phyloP scores from a whole-genome alignment of 2,797 vertebrate species.

The Serranus cabrilla region DNA sequence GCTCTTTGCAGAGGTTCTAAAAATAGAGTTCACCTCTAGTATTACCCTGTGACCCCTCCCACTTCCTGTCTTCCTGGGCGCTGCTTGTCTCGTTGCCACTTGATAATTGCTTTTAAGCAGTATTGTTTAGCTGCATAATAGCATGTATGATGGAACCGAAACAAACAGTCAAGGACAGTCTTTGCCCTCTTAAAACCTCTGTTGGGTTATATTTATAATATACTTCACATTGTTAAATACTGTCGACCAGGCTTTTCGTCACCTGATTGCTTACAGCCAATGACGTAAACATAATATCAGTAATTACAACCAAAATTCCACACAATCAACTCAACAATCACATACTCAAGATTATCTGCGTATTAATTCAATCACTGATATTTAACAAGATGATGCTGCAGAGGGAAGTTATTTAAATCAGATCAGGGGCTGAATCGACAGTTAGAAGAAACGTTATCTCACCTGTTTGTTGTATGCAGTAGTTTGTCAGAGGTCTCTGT shows the following conservation, averaged over 20 bases:
- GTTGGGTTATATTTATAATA: conserved; percentile 19
- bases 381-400: not conserved
- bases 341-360: conserved; percentile 11
- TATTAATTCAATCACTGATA: conserved; percentile 17
- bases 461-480: not conserved
- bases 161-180: conserved; percentile 8
- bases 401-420: not conserved
- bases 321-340: conserved; percentile 9
- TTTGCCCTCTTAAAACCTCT: not conserved
- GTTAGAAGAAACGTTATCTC: not conserved
- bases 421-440: conserved; percentile 8
- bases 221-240: not conserved
- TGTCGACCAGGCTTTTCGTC: not conserved
- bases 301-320: conserved; percentile 8
- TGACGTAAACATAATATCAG: not conserved
- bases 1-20: conserved; percentile 71
- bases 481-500: not conserved
- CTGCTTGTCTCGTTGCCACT: conserved; percentile 42
- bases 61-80: conserved; percentile 51
- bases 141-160: conserved; percentile 21
- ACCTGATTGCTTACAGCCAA: not conserved
- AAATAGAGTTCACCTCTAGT: conserved; percentile 77
- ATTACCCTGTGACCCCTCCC: conserved; percentile 62
- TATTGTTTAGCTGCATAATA: conserved; percentile 44
- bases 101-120: conserved; percentile 53